Evolutionary conservation across 2,113 vertebrate genomes (phyloP).

Genomic region (Echinops telfairi): DNA sequence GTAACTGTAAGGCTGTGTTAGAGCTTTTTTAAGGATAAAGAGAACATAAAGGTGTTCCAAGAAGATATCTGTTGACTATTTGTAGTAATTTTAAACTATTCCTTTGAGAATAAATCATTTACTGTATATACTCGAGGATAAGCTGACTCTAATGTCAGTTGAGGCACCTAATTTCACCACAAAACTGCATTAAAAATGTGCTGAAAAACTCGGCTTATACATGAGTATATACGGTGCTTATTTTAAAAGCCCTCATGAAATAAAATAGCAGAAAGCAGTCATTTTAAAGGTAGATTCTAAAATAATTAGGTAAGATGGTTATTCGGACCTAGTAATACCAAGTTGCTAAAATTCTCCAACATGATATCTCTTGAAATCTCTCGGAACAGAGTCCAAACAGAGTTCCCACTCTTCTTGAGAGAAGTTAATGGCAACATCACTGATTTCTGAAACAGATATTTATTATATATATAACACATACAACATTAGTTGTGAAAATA

Average conservation of each 20-base stretch:
- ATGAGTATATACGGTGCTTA: neutral
- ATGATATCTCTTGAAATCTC: slow-evolving; percentile 74
- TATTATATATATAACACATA: neutral
- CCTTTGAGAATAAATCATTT: slow-evolving; percentile 39
- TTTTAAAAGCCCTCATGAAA: slow-evolving; percentile 40
- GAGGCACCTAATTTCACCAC: too few species aligned
- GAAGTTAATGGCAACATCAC: slow-evolving; percentile 74
- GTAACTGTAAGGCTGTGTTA: neutral
- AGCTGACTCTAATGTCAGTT: too few species aligned
- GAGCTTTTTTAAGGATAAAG: slow-evolving; percentile 7
- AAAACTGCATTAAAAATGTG: too few species aligned
- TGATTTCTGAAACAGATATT: slow-evolving; percentile 58
- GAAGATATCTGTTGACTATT: neutral
- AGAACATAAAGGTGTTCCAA: slow-evolving; percentile 17
- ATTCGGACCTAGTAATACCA: slow-evolving; percentile 70
- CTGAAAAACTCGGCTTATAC: too few species aligned
- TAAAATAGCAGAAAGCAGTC: neutral
- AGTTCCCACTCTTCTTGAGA: slow-evolving; percentile 77
- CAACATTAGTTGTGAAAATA: slow-evolving; percentile 46
- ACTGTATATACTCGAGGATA: neutral
- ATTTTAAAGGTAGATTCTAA: slow-evolving; percentile 44
- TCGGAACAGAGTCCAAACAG: slow-evolving; percentile 63
- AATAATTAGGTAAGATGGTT: neutral
- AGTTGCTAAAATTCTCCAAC: slow-evolving; percentile 76
- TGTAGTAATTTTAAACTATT: slow-evolving; percentile 46